phyloP scores from a whole-genome alignment of 2,113 vertebrate genomes.

The Nerophis lumbriciformis region DNA sequence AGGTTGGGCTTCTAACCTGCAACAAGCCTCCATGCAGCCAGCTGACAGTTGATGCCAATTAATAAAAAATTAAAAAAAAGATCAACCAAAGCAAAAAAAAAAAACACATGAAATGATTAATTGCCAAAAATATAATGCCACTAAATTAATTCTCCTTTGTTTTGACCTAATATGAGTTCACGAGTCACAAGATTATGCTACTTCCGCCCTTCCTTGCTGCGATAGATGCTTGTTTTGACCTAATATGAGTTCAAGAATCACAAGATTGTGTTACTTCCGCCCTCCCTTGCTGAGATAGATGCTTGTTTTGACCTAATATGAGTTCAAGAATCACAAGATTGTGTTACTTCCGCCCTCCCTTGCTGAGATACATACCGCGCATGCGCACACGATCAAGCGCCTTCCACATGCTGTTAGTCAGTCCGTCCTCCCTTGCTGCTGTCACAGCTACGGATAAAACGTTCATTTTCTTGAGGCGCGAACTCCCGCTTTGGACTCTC shows the following conservation, averaged over 20 bases:
- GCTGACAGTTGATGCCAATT: too few relatives aligned
- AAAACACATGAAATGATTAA: background rate
- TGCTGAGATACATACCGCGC: constrained; percentile 20
- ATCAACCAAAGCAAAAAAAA: too few relatives aligned
- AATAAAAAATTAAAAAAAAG: background rate
- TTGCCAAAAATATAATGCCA: background rate
- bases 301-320: background rate
- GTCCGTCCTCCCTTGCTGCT: constrained; percentile 1
- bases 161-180: too few relatives aligned
- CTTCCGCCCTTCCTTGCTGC: too few relatives aligned
- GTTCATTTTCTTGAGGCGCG: background rate
- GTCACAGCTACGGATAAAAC: background rate
- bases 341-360: too few relatives aligned
- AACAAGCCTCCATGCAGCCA: too few relatives aligned
- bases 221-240: too few relatives aligned
- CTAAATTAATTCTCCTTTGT: background rate
- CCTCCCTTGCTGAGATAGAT: too few relatives aligned
- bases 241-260: background rate
- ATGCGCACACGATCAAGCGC: constrained; percentile 23
- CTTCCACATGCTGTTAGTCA: constrained; percentile 25
- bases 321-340: background rate
- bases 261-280: too few relatives aligned
- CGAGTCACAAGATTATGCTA: too few relatives aligned
- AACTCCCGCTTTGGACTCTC: background rate
- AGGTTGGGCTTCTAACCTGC: too few relatives aligned